Percentiles rank a stretch among this genome's conserved stretches.
These are phyloP conservation scores for Eleutherodactylus coqui DNA, from an alignment of 2,797 vertebrate genomes.

Conservation along the genomic window DNA sequence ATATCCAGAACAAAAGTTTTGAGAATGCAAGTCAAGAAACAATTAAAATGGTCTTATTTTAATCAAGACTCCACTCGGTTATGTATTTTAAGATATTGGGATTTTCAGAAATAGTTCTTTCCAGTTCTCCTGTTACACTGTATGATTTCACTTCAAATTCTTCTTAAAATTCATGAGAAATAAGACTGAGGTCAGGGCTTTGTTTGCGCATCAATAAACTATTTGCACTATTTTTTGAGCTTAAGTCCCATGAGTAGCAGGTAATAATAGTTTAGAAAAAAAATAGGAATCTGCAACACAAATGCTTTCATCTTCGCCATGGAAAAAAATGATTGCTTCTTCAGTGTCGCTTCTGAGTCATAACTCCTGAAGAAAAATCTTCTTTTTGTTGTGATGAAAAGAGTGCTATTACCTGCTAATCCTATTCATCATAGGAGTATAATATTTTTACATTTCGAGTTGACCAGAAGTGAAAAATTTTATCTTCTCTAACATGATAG, in stretches of 20 bases:
- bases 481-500: not conserved
- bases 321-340: constrained; percentile 24
- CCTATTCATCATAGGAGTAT: not conserved
- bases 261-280: constrained; percentile 37
- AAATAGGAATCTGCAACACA: not conserved
- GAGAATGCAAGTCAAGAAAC: too few relatives aligned
- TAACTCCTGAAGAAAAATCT: constrained; percentile 21
- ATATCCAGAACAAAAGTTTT: too few relatives aligned
- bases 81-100: not conserved
- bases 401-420: constrained; percentile 34
- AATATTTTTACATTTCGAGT: not conserved
- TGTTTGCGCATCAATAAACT: constrained; percentile 12
- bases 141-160: not conserved
- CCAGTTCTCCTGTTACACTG: too few relatives aligned
- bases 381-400: constrained; percentile 11
- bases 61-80: not conserved
- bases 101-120: not conserved
- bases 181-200: not conserved
- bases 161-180: constrained; percentile 20
- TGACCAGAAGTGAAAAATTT: not conserved
- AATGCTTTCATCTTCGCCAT: constrained; percentile 15
- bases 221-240: constrained; percentile 11
- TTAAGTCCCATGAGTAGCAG: constrained; percentile 10
- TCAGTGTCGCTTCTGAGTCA: constrained; percentile 10
- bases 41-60: not conserved